Percentiles rank a stretch among this genome's conserved stretches.
phyloP scores from a whole-genome alignment of 2,888 invertebrate genomes.

The Amphipyra berbera region DNA sequence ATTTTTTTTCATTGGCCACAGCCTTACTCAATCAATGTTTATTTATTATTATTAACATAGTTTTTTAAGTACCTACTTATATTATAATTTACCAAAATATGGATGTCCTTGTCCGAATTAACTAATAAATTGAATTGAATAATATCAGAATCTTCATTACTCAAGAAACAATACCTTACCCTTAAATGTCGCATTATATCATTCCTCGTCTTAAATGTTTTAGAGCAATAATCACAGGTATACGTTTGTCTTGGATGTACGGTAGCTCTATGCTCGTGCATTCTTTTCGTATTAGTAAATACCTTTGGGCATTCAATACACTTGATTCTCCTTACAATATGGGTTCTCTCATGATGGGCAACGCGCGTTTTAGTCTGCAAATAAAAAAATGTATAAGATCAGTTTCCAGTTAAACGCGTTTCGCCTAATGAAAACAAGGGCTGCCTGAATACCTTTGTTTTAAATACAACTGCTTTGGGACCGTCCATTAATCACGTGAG shows the following conservation, averaged over 20 bases:
- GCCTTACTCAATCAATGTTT: too few relatives aligned
- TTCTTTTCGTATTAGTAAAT: not conserved
- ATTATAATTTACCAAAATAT: too few relatives aligned
- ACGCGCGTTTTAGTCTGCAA: not conserved
- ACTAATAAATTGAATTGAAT: too few relatives aligned
- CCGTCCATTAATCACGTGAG: too few relatives aligned
- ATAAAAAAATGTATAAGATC: not conserved
- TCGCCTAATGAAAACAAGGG: too few relatives aligned
- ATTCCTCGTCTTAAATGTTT: conserved; percentile 12
- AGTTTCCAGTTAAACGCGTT: too few relatives aligned
- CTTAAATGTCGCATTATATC: conserved; percentile 22
- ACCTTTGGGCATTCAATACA: conserved; percentile 15
- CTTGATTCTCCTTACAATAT: not conserved
- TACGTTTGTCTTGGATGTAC: conserved; percentile 3
- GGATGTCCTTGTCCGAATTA: too few relatives aligned
- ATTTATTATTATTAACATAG: too few relatives aligned
- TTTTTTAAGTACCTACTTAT: too few relatives aligned
- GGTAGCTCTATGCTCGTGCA: rapidly evolving
- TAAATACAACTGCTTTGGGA: too few relatives aligned
- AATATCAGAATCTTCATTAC: not conserved
- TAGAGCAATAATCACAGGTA: conserved; percentile 39
- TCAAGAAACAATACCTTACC: conserved; percentile 19
- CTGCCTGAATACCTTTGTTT: too few relatives aligned
- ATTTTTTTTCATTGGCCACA: too few relatives aligned
- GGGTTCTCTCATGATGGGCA: not conserved